Conservation (phyloP, 92 coral and sea anemone species). For the Parazoanthus swiftii region DNA sequence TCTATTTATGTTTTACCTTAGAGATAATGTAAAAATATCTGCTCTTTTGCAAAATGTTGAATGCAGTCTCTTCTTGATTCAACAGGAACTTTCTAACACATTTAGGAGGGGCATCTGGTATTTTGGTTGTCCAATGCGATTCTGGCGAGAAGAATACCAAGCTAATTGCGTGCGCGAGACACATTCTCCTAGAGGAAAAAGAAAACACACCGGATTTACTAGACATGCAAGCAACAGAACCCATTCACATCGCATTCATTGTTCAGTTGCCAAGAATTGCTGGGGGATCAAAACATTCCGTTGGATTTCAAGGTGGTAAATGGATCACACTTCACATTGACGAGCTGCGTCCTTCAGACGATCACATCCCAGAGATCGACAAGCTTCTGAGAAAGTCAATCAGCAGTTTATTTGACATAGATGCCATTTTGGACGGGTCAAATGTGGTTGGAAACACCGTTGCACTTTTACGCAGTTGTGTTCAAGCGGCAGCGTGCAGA, state of each 20-base stretch:
- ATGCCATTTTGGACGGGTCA: neutral
- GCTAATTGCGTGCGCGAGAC: slow-evolving; percentile 80
- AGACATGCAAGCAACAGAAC: slow-evolving; percentile 20
- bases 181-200: slow-evolving; percentile 71
- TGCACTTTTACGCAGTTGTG: slow-evolving; percentile 53
- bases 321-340: slow-evolving; percentile 79
- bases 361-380: slow-evolving; percentile 61
- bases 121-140: slow-evolving; percentile 83
- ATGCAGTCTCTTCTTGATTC: neutral
- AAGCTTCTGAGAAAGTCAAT: slow-evolving; percentile 57
- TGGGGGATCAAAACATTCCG: slow-evolving; percentile 64
- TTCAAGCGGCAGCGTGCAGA: slow-evolving; percentile 77
- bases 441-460: slow-evolving; percentile 22
- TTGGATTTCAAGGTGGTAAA: slow-evolving; percentile 74
- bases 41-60: too few species aligned
- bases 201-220: slow-evolving; percentile 56
- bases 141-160: slow-evolving; percentile 79
- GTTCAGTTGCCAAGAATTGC: slow-evolving; percentile 71
- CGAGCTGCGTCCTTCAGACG: slow-evolving; percentile 64
- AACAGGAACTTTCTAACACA: slow-evolving; percentile 57
- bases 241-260: slow-evolving; percentile 60
- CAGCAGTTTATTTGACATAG: slow-evolving; percentile 55
- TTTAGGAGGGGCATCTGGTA: slow-evolving; percentile 67
- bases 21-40: too few species aligned
- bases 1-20: too few species aligned